These are phyloP conservation scores for Hemaris fuciformis DNA, from an alignment of 2,888 invertebrate species.

Conservation along the genomic window DNA sequence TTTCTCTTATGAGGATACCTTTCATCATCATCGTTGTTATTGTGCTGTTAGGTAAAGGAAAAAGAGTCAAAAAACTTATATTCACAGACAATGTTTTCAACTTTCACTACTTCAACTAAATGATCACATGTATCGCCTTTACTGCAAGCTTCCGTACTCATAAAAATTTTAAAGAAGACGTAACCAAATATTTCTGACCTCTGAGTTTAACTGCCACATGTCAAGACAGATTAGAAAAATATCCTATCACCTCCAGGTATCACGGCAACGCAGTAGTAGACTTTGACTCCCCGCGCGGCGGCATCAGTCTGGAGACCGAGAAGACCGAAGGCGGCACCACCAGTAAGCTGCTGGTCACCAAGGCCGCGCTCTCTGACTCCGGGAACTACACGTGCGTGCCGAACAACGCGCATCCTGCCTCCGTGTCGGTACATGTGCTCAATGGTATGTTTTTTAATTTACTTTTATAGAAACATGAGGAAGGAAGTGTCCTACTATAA, in stretches of 20 bases:
- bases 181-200: too few relatives aligned
- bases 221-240: neutral
- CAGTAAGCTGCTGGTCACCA: conserved; percentile 91
- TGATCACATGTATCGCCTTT: too few relatives aligned
- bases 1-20: conserved; percentile 13
- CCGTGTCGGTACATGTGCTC: conserved; percentile 91
- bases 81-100: too few relatives aligned
- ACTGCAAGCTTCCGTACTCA: too few relatives aligned
- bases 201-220: too few relatives aligned
- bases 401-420: conserved; percentile 90
- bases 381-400: conserved; percentile 96
- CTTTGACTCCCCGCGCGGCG: conserved; percentile 91
- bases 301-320: conserved; percentile 94
- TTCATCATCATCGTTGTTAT: too few relatives aligned
- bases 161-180: too few relatives aligned
- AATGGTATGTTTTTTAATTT: conserved; percentile 87
- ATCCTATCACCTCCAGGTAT: conserved; percentile 80
- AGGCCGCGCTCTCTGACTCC: conserved; percentile 91
- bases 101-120: too few relatives aligned
- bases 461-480: too few relatives aligned
- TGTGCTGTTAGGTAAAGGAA: too few relatives aligned
- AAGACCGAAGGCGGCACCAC: conserved; percentile 93
- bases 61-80: too few relatives aligned
- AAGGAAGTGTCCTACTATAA: too few relatives aligned
- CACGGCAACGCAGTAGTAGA: conserved; percentile 91